A percentile compares a stretch with the other conserved stretches of the same genome.
Conservation (phyloP, 1,140 invertebrate genomes). For the Plectus sambesii region DNA sequence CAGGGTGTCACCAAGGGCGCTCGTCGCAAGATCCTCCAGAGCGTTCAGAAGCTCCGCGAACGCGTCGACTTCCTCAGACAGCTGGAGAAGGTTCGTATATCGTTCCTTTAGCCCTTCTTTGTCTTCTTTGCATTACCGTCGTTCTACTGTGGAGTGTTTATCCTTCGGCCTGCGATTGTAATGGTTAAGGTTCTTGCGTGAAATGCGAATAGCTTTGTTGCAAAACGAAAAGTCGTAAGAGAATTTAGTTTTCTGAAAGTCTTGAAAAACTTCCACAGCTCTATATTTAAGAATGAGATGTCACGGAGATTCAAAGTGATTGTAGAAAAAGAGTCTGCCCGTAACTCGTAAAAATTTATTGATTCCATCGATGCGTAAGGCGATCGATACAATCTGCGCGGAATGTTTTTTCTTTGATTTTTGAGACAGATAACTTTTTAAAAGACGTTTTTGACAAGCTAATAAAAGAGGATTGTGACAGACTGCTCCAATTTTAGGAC, state of each 20-base stretch:
- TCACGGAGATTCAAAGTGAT: no score
- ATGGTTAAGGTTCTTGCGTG: no score
- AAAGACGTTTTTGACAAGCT: not conserved
- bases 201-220: no score
- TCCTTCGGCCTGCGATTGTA: no score
- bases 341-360: no score
- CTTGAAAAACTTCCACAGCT: no score
- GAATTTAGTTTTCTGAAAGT: no score
- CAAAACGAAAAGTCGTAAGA: no score
- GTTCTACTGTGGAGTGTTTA: constrained; percentile 54
- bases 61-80: constrained; percentile 54
- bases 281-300: no score
- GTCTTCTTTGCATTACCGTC: constrained; percentile 9
- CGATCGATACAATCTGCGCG: no score
- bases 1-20: constrained; percentile 52
- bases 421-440: not conserved
- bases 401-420: constrained; percentile 48
- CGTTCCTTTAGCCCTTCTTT: constrained; percentile 11
- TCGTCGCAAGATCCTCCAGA: constrained; percentile 77
- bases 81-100: constrained; percentile 50
- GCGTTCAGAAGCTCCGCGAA: constrained; percentile 72
- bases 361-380: no score
- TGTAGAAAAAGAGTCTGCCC: no score
- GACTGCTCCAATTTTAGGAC: constrained; percentile 12
- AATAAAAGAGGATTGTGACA: not conserved